Conservation (phyloP, 2,888 invertebrate species). For the Myopa testacea region DNA sequence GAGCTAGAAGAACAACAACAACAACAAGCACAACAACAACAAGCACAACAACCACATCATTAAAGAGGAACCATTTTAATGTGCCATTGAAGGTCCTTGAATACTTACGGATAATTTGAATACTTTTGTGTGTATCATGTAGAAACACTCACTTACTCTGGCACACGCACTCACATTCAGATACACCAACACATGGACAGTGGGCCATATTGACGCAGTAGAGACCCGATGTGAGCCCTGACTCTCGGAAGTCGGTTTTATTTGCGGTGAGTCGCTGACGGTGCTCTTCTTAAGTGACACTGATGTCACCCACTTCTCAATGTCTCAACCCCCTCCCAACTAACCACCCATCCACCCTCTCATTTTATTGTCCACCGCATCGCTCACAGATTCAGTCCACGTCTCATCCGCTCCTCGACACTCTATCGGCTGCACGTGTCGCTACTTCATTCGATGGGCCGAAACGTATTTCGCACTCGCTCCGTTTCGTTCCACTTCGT, state of each 20-base stretch:
- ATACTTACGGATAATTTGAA: not conserved
- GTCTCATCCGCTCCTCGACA: not conserved
- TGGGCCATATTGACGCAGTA: no score
- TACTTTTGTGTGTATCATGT: no score
- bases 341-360: not conserved
- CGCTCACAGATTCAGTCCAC: not conserved
- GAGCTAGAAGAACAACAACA: not conserved
- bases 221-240: not conserved
- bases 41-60: not conserved
- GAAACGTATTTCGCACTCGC: no score
- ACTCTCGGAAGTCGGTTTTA: not conserved
- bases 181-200: no score
- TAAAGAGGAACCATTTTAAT: not conserved
- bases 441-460: not conserved
- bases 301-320: not conserved
- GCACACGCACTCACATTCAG: no score
- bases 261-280: not conserved
- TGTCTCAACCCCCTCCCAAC: not conserved
- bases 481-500: not conserved
- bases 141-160: no score
- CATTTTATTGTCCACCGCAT: no score
- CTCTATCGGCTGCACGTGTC: not conserved
- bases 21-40: constrained; percentile 19
- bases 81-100: constrained; percentile 10
- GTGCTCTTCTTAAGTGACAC: not conserved